A percentile compares a stretch with the other conserved stretches of the same genome.
Evolutionary conservation across 2,888 invertebrate genomes (phyloP).

Genomic region (Pomacea canaliculata): DNA sequence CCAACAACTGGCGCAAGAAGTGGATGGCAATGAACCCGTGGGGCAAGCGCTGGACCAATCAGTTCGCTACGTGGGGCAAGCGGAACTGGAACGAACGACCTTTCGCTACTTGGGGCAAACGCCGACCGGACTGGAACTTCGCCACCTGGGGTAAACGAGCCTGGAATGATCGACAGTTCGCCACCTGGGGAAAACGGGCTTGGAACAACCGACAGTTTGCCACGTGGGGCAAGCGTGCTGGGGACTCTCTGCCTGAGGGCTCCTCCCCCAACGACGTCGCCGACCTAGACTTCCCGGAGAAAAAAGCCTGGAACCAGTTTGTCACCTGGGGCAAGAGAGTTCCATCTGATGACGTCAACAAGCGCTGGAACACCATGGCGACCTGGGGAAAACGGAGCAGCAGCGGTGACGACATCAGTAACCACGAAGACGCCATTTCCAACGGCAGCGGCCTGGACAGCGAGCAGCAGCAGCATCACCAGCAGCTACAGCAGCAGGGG

Average conservation of each 20-base stretch:
- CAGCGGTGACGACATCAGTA: not conserved
- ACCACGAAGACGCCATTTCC: not conserved
- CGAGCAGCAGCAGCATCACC: not conserved
- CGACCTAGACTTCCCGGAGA: not conserved
- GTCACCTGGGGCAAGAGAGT: slow-evolving; percentile 21
- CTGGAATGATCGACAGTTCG: slow-evolving; percentile 22
- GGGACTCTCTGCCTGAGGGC: not conserved
- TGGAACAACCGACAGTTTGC: slow-evolving; percentile 22
- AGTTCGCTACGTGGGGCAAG: slow-evolving; percentile 24
- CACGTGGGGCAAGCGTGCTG: slow-evolving; percentile 22
- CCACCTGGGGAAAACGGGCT: slow-evolving; percentile 17
- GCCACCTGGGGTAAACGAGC: slow-evolving; percentile 22
- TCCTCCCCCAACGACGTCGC: not conserved
- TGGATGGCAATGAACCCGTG: slow-evolving; percentile 22
- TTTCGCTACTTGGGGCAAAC: slow-evolving; percentile 22
- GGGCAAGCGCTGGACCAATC: slow-evolving; percentile 27
- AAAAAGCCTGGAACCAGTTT: slow-evolving; percentile 25
- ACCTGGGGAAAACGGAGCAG: slow-evolving; percentile 13
- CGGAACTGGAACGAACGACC: slow-evolving; percentile 9
- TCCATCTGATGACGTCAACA: slow-evolving; percentile 3
- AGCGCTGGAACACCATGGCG: slow-evolving; percentile 13
- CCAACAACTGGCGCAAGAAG: slow-evolving; percentile 7
- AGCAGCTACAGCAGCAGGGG: no score
- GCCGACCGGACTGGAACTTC: not conserved
- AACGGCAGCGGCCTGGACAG: not conserved